Conservation (phyloP, 2,797 vertebrate genomes). For the Chiroxiphia lanceolata region DNA sequence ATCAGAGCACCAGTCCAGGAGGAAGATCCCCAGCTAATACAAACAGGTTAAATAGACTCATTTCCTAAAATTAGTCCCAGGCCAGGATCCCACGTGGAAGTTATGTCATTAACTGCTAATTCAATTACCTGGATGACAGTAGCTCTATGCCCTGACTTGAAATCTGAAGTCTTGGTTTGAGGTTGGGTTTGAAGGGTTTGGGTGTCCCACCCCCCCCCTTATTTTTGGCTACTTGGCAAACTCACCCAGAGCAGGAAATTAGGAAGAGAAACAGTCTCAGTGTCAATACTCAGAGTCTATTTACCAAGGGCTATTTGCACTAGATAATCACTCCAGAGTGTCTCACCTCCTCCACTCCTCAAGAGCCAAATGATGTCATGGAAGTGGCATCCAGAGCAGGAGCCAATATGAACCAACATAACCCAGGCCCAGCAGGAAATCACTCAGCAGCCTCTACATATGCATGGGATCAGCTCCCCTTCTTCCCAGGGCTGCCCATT, state of each 20-base stretch:
- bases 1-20: not conserved
- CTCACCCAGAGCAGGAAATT: slow-evolving; percentile 30
- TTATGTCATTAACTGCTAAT: not conserved
- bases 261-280: slow-evolving; percentile 48
- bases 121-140: not conserved
- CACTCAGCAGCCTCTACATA: not conserved
- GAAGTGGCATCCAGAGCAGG: slow-evolving; percentile 33
- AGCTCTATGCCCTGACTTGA: slow-evolving; percentile 25
- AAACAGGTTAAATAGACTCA: not conserved
- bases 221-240: slow-evolving; percentile 32
- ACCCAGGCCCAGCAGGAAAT: not conserved
- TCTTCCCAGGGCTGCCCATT: accelerated
- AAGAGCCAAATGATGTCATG: slow-evolving; percentile 33
- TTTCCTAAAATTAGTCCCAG: not conserved
- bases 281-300: slow-evolving; percentile 25
- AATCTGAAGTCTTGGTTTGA: not conserved
- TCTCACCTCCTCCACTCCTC: slow-evolving; percentile 42
- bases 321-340: slow-evolving; percentile 61
- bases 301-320: slow-evolving; percentile 67
- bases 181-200: not conserved
- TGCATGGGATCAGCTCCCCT: not conserved
- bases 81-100: not conserved
- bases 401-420: slow-evolving; percentile 34
- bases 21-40: not conserved
- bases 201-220: not conserved